phyloP scores from a whole-genome alignment of 1,140 invertebrate species.

The Euglossa dilemma region DNA sequence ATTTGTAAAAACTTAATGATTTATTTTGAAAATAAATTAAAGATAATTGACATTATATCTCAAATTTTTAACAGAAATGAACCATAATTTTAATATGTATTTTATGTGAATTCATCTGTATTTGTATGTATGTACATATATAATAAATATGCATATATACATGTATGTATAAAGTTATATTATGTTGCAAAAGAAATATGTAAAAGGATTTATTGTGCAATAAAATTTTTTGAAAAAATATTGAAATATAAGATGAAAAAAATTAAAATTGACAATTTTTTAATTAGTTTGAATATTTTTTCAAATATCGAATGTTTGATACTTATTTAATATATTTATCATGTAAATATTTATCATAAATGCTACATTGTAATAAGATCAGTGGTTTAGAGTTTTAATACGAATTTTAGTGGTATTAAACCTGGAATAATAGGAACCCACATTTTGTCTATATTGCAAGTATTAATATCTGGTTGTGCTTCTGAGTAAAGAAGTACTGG shows the following conservation, averaged over 20 bases:
- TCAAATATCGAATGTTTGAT: not conserved
- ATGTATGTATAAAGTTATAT: not conserved
- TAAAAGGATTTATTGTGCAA: conserved; percentile 41
- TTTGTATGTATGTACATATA: conserved; percentile 7
- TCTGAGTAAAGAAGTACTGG: conserved; percentile 30
- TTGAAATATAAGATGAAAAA: conserved; percentile 1
- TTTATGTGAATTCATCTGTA: conserved; percentile 10
- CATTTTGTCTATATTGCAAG: conserved; percentile 21
- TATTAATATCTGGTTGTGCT: conserved; percentile 26
- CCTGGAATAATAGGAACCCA: conserved; percentile 20
- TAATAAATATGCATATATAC: not conserved
- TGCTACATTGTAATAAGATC: not conserved
- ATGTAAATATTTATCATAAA: not conserved
- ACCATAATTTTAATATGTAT: conserved; percentile 27
- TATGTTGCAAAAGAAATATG: conserved; percentile 22
- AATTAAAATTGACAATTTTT: not conserved
- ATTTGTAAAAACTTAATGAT: conserved; percentile 5
- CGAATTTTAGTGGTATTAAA: conserved; percentile 30
- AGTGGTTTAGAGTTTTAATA: not conserved
- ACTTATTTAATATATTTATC: conserved; percentile 27
- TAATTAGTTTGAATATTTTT: conserved; percentile 7
- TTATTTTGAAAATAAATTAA: not conserved
- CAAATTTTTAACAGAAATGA: conserved; percentile 8
- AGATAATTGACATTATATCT: conserved; percentile 13
- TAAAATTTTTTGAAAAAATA: conserved; percentile 18